Conservation (phyloP, 2,888 invertebrate species). For the Nysson spinosus region DNA sequence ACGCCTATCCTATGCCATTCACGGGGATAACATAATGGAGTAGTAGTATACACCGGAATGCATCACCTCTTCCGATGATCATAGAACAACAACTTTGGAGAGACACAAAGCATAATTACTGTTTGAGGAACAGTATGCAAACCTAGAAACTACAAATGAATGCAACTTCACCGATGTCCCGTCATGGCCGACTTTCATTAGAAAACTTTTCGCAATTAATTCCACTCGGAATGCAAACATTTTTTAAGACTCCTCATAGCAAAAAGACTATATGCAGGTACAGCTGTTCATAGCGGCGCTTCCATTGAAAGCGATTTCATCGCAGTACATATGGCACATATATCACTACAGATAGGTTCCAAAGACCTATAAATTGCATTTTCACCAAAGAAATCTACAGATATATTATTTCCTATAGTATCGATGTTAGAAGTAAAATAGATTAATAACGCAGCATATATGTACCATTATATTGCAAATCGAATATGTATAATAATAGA, state of each 20-base stretch:
- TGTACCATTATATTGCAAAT: no score
- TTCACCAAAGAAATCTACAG: no score
- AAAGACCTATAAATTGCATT: no score
- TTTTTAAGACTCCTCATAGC: background rate
- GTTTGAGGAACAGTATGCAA: conserved; percentile 33
- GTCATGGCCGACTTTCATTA: background rate
- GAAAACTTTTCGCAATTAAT: background rate
- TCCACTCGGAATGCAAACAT: conserved; percentile 3
- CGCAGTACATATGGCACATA: no score
- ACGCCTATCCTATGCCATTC: background rate
- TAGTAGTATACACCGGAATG: conserved; percentile 10
- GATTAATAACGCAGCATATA: no score
- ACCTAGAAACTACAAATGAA: conserved; percentile 38
- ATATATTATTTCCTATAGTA: no score
- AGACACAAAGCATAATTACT: conserved; percentile 44
- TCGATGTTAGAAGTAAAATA: no score
- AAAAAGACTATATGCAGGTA: no score
- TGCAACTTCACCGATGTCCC: conserved; percentile 36
- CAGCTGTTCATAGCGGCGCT: no score
- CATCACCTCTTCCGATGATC: conserved; percentile 17
- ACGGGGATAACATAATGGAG: conserved; percentile 1
- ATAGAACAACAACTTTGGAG: conserved; percentile 30
- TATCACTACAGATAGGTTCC: no score
- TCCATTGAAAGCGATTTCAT: no score
- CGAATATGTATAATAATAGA: no score